A percentile compares a stretch with the other conserved stretches of the same genome.
phyloP scores from a whole-genome alignment of 2,797 vertebrate species.

The Scleropages formosus region DNA sequence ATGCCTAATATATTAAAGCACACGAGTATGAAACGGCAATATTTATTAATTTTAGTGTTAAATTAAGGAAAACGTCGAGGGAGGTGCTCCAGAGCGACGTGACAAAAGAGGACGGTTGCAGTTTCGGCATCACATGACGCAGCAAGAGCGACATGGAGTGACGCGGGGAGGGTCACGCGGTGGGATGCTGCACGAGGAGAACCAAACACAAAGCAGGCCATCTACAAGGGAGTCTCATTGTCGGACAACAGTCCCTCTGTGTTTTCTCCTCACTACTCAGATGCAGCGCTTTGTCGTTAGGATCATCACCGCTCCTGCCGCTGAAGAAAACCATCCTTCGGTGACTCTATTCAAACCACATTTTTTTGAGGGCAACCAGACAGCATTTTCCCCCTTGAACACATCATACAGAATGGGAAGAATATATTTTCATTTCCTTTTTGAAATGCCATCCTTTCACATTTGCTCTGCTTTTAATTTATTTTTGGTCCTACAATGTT shows the following conservation, averaged over 20 bases:
- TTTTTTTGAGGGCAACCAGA: constrained; percentile 43
- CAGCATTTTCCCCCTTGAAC: too few relatives aligned
- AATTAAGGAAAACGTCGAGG: constrained; percentile 34
- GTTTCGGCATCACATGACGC: too few relatives aligned
- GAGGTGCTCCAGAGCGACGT: constrained; percentile 39
- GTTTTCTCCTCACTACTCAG: too few relatives aligned
- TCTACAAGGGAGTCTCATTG: too few relatives aligned
- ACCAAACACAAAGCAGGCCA: constrained; percentile 47
- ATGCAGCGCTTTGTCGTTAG: too few relatives aligned
- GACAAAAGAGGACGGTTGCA: constrained; percentile 37
- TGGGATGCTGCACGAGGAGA: constrained; percentile 49
- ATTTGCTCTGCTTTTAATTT: constrained; percentile 22
- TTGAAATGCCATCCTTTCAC: constrained; percentile 20
- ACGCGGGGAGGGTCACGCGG: too few relatives aligned
- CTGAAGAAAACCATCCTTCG: too few relatives aligned
- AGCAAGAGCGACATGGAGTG: background rate
- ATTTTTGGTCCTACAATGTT: background rate
- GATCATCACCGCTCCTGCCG: too few relatives aligned
- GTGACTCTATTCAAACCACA: background rate
- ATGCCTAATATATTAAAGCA: constrained; percentile 44
- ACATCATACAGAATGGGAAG: constrained; percentile 17
- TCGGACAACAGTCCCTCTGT: too few relatives aligned
- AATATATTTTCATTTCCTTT: constrained; percentile 32
- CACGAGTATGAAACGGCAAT: constrained; percentile 40
- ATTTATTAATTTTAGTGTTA: constrained; percentile 30